A percentile compares a stretch with the other conserved stretches of the same genome.
Evolutionary conservation across 2,888 invertebrate species (phyloP).

Genomic region (Prenolepis imparis): DNA sequence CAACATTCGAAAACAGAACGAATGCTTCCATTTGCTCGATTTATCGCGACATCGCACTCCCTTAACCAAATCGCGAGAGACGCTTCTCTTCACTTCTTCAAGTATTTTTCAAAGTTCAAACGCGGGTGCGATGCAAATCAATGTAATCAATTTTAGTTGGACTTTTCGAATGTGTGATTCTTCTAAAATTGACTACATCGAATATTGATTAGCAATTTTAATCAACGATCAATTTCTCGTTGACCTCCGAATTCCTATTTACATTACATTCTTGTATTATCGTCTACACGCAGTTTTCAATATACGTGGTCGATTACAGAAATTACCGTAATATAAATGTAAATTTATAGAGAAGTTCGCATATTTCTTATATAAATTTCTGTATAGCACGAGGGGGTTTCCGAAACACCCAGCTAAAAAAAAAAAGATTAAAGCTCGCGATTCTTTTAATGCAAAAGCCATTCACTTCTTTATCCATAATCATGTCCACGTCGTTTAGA

Average conservation of each 20-base stretch:
- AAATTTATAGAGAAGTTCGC: neutral
- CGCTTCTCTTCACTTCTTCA: neutral
- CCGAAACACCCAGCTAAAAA: neutral
- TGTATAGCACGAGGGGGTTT: neutral
- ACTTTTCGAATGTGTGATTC: neutral
- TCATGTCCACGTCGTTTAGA: neutral
- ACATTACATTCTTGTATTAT: neutral
- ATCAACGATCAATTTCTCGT: neutral
- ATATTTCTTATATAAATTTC: neutral
- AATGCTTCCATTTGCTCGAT: constrained; percentile 11
- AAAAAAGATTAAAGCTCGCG: no score
- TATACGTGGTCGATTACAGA: neutral
- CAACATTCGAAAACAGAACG: constrained; percentile 57
- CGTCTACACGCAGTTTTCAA: neutral
- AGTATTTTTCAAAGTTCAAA: neutral
- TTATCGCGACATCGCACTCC: neutral
- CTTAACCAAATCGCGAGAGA: neutral
- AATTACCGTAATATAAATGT: neutral
- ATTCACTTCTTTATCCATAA: neutral
- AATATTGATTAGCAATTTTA: neutral
- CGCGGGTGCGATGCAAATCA: neutral
- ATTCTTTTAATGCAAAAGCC: neutral
- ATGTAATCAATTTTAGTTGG: constrained; percentile 1
- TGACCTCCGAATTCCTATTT: neutral
- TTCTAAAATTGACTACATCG: neutral